phyloP scores from a whole-genome alignment of 2,888 invertebrate genomes.

The Tenthredo distinguenda region DNA sequence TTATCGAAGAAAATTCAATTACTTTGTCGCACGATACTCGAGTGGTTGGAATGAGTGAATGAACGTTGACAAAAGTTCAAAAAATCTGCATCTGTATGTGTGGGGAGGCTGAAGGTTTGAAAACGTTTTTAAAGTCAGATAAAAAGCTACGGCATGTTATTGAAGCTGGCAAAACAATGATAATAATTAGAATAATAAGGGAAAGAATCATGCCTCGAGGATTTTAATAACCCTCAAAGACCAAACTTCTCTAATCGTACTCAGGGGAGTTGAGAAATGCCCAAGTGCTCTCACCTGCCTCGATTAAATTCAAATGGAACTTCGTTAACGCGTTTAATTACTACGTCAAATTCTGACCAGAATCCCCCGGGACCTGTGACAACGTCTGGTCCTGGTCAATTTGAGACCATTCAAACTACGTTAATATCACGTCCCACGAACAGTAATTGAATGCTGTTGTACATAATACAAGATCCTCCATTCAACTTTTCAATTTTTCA shows the following conservation, averaged over 20 bases:
- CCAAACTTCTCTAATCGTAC: slow-evolving; percentile 22
- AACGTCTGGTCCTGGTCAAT: neutral
- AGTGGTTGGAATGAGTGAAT: neutral
- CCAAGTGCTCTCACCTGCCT: slow-evolving; percentile 20
- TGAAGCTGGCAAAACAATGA: neutral
- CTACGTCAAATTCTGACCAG: slow-evolving; percentile 8
- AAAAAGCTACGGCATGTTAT: neutral
- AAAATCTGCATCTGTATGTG: too few species aligned
- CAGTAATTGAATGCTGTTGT: neutral
- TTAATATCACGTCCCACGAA: neutral
- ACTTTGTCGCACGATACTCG: neutral
- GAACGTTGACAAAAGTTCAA: neutral
- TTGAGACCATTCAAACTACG: neutral
- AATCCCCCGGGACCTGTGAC: neutral
- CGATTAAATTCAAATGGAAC: slow-evolving; percentile 39
- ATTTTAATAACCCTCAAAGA: neutral
- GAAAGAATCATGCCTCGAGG: neutral
- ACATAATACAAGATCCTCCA: neutral
- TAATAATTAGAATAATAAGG: neutral
- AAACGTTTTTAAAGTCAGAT: too few species aligned
- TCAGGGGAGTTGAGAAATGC: neutral
- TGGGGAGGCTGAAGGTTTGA: too few species aligned
- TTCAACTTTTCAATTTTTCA: neutral
- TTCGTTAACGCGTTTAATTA: slow-evolving; percentile 32
- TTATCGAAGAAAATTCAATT: neutral